Percentiles rank a stretch among this genome's conserved stretches.
phyloP scores from a whole-genome alignment of 2,797 vertebrate genomes.

The Petrocephalus sullivani region DNA sequence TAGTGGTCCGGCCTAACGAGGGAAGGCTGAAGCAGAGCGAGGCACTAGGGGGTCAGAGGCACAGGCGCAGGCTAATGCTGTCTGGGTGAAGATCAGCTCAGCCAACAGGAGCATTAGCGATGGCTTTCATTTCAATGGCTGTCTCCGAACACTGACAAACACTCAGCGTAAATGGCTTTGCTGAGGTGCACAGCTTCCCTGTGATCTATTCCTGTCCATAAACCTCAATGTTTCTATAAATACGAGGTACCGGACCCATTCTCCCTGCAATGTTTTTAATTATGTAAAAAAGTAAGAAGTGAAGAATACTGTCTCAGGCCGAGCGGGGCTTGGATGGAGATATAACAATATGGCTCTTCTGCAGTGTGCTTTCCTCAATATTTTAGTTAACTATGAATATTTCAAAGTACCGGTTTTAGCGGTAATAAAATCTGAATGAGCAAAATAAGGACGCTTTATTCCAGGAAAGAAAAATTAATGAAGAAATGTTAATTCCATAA shows the following conservation, averaged over 20 bases:
- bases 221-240: slow-evolving; percentile 6
- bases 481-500: not conserved
- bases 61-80: not conserved
- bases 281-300: not conserved
- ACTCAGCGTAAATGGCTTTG: not conserved
- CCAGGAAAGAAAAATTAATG: not conserved
- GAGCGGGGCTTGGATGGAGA: not conserved
- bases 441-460: not conserved
- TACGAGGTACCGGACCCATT: not conserved
- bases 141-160: not conserved
- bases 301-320: not conserved
- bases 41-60: not conserved
- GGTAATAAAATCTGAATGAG: slow-evolving; percentile 4
- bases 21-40: not conserved
- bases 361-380: not conserved
- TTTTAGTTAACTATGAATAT: slow-evolving; percentile 5
- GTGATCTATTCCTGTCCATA: slow-evolving; percentile 2
- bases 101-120: not conserved
- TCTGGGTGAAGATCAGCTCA: not conserved
- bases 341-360: not conserved
- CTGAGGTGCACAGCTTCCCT: not conserved
- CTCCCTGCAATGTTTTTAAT: not conserved
- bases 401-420: not conserved
- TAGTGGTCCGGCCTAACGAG: not conserved
- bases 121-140: not conserved